Conservation (phyloP, 1,140 invertebrate species). For the Oryzaephilus surinamensis region DNA sequence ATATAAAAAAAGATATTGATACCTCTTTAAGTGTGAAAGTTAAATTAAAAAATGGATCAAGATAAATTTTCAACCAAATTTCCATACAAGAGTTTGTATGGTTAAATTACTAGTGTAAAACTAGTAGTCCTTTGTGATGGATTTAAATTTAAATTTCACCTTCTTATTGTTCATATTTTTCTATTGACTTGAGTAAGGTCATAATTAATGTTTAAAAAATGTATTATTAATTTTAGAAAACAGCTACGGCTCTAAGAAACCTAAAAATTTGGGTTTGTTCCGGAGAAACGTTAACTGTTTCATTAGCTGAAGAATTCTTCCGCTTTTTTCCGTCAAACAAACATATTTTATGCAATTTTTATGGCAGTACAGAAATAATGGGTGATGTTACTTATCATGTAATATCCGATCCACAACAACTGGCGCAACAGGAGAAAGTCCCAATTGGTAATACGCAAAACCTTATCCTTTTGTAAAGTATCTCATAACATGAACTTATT, state of each 20-base stretch:
- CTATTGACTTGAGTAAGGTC: not conserved
- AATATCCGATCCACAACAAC: constrained; percentile 41
- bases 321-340: constrained; percentile 47
- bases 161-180: not conserved
- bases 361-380: constrained; percentile 82
- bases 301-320: constrained; percentile 63
- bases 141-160: not conserved
- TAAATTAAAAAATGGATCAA: too few relatives aligned
- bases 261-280: constrained; percentile 74
- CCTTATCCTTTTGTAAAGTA: too few relatives aligned
- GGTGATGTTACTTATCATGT: constrained; percentile 65
- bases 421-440: constrained; percentile 53
- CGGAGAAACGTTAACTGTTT: constrained; percentile 59
- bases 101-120: not conserved
- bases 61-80: constrained; percentile 1
- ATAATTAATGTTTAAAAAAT: too few relatives aligned
- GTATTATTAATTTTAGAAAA: constrained; percentile 24
- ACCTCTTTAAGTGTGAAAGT: too few relatives aligned
- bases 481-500: too few relatives aligned
- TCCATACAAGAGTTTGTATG: too few relatives aligned
- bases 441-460: constrained; percentile 59
- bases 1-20: too few relatives aligned
- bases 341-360: constrained; percentile 70
- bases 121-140: not conserved
- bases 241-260: constrained; percentile 35